These are phyloP conservation scores for Malurus elegans DNA, from an alignment of 2,113 vertebrate species.

Conservation along the genomic window DNA sequence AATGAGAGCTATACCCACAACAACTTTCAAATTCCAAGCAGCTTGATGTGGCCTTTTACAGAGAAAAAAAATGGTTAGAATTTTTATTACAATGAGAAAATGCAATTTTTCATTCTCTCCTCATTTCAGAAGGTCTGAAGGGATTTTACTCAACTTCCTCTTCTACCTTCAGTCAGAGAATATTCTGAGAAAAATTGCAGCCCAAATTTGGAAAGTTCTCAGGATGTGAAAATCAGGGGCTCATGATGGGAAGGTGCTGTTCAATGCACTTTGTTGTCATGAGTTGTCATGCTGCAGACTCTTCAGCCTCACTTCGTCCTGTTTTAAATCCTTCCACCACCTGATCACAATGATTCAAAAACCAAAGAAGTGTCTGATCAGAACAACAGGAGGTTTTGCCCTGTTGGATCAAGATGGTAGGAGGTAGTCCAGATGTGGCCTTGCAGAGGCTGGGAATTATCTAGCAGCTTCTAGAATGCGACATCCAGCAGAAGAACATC, in stretches of 20 bases:
- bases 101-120: conserved; percentile 35
- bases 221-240: neutral
- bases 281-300: neutral
- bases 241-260: neutral
- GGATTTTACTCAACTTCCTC: conserved; percentile 56
- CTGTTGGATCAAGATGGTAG: neutral
- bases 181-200: conserved; percentile 47
- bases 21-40: conserved; percentile 10
- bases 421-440: neutral
- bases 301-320: neutral
- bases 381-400: neutral
- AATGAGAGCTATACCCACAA: neutral
- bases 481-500: neutral
- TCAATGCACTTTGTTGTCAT: neutral
- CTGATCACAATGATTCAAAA: neutral
- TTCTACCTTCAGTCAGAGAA: conserved; percentile 51
- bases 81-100: conserved; percentile 46
- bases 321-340: neutral
- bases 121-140: conserved; percentile 20
- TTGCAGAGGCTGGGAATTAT: neutral
- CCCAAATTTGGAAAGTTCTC: conserved; percentile 4
- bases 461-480: neutral
- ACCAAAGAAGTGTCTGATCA: neutral
- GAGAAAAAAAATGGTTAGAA: neutral
- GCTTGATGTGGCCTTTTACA: conserved; percentile 32